Evolutionary conservation across 2,797 vertebrate species (phyloP), one percentile per base, ranked within the genome.

Genomic region (Oryzias dopingdopingensis): DNA sequence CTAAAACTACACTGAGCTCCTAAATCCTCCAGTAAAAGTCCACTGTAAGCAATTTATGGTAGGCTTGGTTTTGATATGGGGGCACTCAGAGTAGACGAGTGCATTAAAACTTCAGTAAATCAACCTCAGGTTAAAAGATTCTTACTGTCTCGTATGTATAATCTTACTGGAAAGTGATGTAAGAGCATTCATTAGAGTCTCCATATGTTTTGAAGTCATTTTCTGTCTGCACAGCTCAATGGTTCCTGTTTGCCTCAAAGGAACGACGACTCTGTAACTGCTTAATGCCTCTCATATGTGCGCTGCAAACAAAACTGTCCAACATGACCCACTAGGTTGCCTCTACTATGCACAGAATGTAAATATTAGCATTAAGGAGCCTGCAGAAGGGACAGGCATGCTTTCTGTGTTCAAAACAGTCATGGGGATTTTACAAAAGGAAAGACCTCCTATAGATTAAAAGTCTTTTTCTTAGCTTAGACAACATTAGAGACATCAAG

Each of bases 241-340:
- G 47, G 72, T 69, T 73, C 66, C 61, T 76, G 72, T 46, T 67
- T 51, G 61, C 69, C 81, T 89, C 89, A 84, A 90, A 89, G 90
- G 84, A 42, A 47, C 55, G 52, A 81, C 64, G 61, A 51, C 72
- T 76, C 75, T 80, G 80, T 80, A 67, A 80, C 56, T 74, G 65
- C 67, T 67, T 89, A 88, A 90, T 89, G 69, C 76, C 56, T 86
- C 76, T 85, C 86, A 91, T 83, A 86, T 90, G 90, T 87, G 77
- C 56, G 23, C 62, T 52, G 44, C 59, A 73, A 37, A 63, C 55
- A 66, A 56, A 74, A 61, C 47, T 62, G 64, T 67, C 56, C 70
- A 67, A 62, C 69, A 58, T 18, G 61, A 66, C 74, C 75, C 56
- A 42, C 63, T 80, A 16, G 52, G 70, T 67, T 70, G 82, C 52